Base-by-base conservation (phyloP, 92 coral and sea anemone genomes). In the Heteractis magnifica region DNA sequence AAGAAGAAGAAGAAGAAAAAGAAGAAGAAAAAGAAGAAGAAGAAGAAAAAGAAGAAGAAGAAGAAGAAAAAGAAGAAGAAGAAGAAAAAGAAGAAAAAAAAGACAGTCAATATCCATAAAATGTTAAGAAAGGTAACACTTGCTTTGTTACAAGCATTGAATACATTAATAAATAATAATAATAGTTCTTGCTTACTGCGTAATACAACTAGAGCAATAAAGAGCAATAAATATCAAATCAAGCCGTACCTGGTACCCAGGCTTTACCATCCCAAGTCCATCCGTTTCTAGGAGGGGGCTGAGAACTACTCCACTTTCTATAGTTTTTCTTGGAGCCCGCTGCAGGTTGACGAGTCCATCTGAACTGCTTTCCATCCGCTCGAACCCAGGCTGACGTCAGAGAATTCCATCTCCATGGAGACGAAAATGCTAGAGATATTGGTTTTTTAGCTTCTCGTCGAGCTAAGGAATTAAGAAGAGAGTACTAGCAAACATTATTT, bases 361-460 rank as follows among this genome's bases (percentile, higher is more conserved):
- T 49, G 52, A 70, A 81, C 55, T 81, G 84, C 16, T 70, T 81
- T 44, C 84, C 84, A 53, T 81, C 84, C 52, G 84, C 77, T 81
- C 84, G 70, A 59, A 10, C 9, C 84, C 84, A 81, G 18, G 84
- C 70, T 70, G 76, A 65, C 49, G 76, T 81, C 58, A n/a, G 44
- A 8, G 65, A 8, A 11, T 81, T 71, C 84, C 84, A 81, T 81
- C 65, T 68, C 84, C 84, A 81, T 81, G 84, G 84, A 16, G 84
- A 81, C 51, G 76, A 50, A 9, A 51, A 6, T n/a, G 84, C 77
- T 60, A 81, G 51, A 34, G 84, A 81, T 52, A 51, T 19, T 51
- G 84, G 84, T 1, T 59, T 51, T n/a, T 70, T 50, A 1, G 49
- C 49, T 4, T 64, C 48, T 81, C 12, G 18, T 5, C 84, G 84